These are phyloP conservation scores for Gadopsis marmoratus DNA, from an alignment of 2,797 vertebrate species.

Conservation along the genomic window DNA sequence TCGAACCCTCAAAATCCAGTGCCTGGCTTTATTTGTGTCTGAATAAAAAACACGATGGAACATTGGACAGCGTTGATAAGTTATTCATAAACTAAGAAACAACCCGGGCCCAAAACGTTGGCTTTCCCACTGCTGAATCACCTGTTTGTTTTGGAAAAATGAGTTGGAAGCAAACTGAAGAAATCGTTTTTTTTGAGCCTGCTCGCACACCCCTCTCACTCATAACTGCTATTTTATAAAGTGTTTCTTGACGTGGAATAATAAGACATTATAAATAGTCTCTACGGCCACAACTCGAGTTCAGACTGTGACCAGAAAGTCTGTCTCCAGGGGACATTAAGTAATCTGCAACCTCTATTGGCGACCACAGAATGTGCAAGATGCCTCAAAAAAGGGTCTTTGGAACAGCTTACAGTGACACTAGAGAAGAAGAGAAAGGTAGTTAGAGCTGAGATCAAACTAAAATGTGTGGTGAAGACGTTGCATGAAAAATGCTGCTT, in stretches of 20 bases:
- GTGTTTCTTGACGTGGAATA: conserved; percentile 60
- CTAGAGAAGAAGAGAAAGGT: neutral
- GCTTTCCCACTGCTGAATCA: conserved; percentile 69
- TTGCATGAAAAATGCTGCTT: neutral
- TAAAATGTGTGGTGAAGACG: neutral
- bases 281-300: conserved; percentile 23
- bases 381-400: neutral
- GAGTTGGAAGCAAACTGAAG: conserved; percentile 40
- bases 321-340: conserved; percentile 27
- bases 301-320: conserved; percentile 36
- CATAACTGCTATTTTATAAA: conserved; percentile 57
- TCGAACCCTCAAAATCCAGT: conserved; percentile 50
- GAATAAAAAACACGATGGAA: conserved; percentile 70
- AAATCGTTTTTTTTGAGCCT: conserved; percentile 24
- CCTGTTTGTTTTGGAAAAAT: conserved; percentile 80
- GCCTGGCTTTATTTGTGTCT: conserved; percentile 58
- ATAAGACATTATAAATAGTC: conserved; percentile 60
- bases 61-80: conserved; percentile 55
- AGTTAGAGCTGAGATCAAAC: neutral
- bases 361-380: neutral
- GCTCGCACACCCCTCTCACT: conserved; percentile 27
- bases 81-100: conserved; percentile 69
- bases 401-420: neutral
- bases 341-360: conserved; percentile 15
- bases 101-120: conserved; percentile 49